Evolutionary conservation across 2,113 vertebrate genomes (phyloP).

Genomic region (Xiphias gladius): DNA sequence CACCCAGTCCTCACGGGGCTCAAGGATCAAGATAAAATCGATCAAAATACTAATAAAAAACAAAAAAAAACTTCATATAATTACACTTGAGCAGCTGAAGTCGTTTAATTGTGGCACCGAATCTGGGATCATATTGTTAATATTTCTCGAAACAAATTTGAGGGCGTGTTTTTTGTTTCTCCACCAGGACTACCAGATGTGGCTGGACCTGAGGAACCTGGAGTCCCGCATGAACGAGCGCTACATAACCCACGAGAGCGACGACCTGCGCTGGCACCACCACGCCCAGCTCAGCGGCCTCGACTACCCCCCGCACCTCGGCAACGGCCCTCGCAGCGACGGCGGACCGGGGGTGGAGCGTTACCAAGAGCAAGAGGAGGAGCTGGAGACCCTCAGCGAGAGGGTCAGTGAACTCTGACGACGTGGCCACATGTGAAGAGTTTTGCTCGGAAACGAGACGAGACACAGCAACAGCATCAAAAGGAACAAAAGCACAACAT

Average conservation of each 20-base stretch:
- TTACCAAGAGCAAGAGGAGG: conserved; percentile 88
- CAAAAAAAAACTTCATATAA: no score
- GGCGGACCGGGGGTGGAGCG: conserved; percentile 82
- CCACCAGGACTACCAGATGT: conserved; percentile 95
- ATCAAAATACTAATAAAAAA: no score
- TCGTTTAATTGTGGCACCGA: no score
- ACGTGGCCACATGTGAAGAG: no score
- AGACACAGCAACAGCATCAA: background rate
- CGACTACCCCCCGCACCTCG: conserved; percentile 89
- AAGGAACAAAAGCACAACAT: conserved; percentile 2
- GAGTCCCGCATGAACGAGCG: conserved; percentile 93
- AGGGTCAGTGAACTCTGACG: conserved; percentile 95
- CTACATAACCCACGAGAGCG: conserved; percentile 98
- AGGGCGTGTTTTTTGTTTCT: background rate
- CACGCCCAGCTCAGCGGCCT: conserved; percentile 91
- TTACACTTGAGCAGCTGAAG: no score
- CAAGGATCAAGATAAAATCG: no score
- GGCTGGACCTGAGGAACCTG: conserved; percentile 94
- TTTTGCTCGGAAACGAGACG: background rate
- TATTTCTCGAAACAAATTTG: no score
- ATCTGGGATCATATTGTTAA: no score
- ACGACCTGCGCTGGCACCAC: conserved; percentile 94
- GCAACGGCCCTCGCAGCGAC: conserved; percentile 75
- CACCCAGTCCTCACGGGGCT: no score
- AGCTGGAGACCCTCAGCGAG: conserved; percentile 94